Evolutionary conservation across 2,888 invertebrate genomes (phyloP).

Genomic region (Aelia acuminata): DNA sequence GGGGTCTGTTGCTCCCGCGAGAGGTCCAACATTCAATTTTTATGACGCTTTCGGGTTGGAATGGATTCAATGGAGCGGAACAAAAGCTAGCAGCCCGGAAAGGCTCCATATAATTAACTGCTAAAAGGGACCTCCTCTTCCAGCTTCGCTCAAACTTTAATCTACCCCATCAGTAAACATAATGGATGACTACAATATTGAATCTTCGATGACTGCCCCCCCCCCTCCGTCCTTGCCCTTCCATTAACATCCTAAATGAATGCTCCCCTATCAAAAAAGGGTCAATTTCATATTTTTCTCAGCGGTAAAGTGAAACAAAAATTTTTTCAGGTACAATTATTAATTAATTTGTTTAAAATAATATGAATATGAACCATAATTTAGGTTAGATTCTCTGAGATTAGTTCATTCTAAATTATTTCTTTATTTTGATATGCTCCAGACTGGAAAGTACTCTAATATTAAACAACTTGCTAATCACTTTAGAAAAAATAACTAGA

Average conservation of each 20-base stretch:
- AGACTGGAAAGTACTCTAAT: no score
- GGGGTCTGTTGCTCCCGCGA: not conserved
- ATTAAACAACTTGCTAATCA: no score
- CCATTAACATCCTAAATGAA: not conserved
- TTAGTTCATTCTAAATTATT: no score
- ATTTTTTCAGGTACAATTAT: no score
- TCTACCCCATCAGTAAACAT: not conserved
- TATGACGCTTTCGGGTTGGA: not conserved
- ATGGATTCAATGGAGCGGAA: constrained; percentile 14
- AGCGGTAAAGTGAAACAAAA: no score
- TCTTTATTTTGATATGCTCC: no score
- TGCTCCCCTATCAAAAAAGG: not conserved
- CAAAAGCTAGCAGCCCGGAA: not conserved
- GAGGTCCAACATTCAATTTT: not conserved
- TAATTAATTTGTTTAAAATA: no score
- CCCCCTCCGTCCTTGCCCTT: no score
- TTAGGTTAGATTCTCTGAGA: no score
- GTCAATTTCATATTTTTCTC: not conserved
- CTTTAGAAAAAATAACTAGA: no score
- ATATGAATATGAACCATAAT: no score
- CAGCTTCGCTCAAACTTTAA: constrained; percentile 35
- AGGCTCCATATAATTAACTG: constrained; percentile 12
- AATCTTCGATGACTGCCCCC: not conserved
- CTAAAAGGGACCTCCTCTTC: not conserved
- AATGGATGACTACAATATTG: not conserved